Conservation (phyloP, 2,888 invertebrate genomes). For the Agrilus cyanescens region DNA sequence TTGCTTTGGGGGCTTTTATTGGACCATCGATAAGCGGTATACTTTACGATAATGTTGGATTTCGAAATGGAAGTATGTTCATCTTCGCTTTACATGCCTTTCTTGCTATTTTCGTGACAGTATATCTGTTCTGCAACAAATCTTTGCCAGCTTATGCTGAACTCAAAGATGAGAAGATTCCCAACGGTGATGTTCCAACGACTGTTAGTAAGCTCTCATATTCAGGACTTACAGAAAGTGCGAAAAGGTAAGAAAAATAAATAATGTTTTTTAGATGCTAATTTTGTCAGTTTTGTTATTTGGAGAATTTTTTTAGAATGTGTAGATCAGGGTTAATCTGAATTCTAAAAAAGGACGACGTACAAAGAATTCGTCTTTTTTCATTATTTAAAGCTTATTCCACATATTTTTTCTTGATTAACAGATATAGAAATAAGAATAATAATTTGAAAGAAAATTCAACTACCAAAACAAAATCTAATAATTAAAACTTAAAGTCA, state of each 20-base stretch:
- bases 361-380: too few relatives aligned
- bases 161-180: slow-evolving; percentile 38
- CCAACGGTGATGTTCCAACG: slow-evolving; percentile 41
- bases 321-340: too few relatives aligned
- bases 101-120: slow-evolving; percentile 40
- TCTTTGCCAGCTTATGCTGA: slow-evolving; percentile 27
- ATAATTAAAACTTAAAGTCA: too few relatives aligned
- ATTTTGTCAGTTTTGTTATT: too few relatives aligned
- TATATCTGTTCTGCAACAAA: slow-evolving; percentile 36
- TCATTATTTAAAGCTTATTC: too few relatives aligned
- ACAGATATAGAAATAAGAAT: too few relatives aligned
- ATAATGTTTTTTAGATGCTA: too few relatives aligned
- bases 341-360: too few relatives aligned
- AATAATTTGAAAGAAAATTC: too few relatives aligned
- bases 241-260: slow-evolving; percentile 24
- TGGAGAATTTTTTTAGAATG: too few relatives aligned
- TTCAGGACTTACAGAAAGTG: slow-evolving; percentile 28
- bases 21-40: slow-evolving; percentile 69
- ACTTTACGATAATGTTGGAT: slow-evolving; percentile 61
- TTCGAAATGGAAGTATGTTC: slow-evolving; percentile 57
- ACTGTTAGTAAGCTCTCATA: slow-evolving; percentile 26
- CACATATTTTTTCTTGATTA: too few relatives aligned
- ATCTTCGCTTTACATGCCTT: slow-evolving; percentile 52
- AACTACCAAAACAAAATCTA: too few relatives aligned
- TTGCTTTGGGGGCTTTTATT: slow-evolving; percentile 78